phyloP scores from a whole-genome alignment of 2,888 invertebrate species.

The Drosophila setosimentum region DNA sequence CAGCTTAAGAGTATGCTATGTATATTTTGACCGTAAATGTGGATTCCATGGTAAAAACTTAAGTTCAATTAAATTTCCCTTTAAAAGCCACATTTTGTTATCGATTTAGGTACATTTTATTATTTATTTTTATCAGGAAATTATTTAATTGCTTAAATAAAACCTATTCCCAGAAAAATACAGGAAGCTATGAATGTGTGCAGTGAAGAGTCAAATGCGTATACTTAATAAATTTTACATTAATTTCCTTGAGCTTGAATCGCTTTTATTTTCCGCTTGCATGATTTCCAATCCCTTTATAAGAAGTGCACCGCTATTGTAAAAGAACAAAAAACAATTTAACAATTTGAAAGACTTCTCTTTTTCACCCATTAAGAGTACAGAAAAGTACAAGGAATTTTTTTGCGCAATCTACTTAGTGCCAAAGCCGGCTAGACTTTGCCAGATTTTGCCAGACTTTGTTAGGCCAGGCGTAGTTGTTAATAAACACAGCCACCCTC shows the following conservation, averaged over 20 bases:
- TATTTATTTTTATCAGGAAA: not conserved
- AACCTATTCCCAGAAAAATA: not conserved
- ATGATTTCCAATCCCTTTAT: slow-evolving; percentile 11
- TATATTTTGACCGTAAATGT: not conserved
- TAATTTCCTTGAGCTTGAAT: slow-evolving; percentile 32
- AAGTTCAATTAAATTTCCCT: not conserved
- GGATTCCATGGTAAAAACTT: not conserved
- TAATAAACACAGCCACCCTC: slow-evolving; percentile 12
- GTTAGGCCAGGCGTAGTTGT: slow-evolving; percentile 13
- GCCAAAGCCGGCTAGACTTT: not conserved
- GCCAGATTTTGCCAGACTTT: not conserved
- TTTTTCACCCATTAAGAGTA: not conserved
- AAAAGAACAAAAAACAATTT: slow-evolving; percentile 18
- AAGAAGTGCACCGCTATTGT: slow-evolving; percentile 11
- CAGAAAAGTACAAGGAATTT: not conserved
- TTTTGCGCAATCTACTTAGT: not conserved
- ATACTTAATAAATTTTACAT: slow-evolving; percentile 17
- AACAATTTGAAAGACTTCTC: not conserved
- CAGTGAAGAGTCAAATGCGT: not conserved
- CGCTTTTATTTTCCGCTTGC: slow-evolving; percentile 42
- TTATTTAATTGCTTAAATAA: not conserved
- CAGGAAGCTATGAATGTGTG: not conserved
- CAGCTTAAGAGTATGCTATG: not conserved
- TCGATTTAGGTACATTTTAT: not conserved
- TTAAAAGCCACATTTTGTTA: not conserved